Evolutionary conservation across 2,113 vertebrate species (phyloP), one percentile per base, ranked within the genome.

Genomic region (Panthera leo): DNA sequence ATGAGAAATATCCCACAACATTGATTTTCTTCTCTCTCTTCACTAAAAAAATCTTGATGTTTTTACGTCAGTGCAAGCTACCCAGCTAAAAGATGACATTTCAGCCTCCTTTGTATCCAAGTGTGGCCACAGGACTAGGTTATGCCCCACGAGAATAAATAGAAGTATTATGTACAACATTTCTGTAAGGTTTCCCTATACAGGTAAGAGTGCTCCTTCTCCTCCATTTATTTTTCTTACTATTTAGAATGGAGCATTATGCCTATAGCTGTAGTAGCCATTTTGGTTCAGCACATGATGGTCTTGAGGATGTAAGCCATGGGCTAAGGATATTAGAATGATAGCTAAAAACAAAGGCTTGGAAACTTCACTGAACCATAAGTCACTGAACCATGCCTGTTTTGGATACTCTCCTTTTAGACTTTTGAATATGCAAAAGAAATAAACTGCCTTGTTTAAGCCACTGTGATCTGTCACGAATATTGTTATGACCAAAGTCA

Each of bases 161-260:
- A 67, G 21, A 61, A 89, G 0, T 68, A 5, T 80, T 71, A 1
- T 29, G 1, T 51, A 13, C n/a, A 78, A 27, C 80, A 58, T 48
- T 96, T 94, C 68, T 61, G 23, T 83, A 88, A 90, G 68, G 12
- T 27, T 42, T 89, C 21, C 16, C 88, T 97, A 36, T 88, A 75
- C 67, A 48, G 2, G 15, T 39, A 29, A 61, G 13, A 4, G 7
- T 80, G 3, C 10, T 76, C 10, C 34, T n/a, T 51, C 79, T 76
- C n/a, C 31, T 79, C 8, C 12, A 4, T 78, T 94, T 45, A 6
- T 86, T 94, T 96, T 68, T 34, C 21, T 83, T 70, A 16, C 18
- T 92, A 58, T 36, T 92, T 95, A 87, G 21, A 70, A 51, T 53
- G 3, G 7, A 5, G 1, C 55, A 25, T 73, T 63, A 39, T 61